These are phyloP conservation scores for Argynnis bischoffii DNA, from an alignment of 2,888 invertebrate genomes.

Conservation along the genomic window DNA sequence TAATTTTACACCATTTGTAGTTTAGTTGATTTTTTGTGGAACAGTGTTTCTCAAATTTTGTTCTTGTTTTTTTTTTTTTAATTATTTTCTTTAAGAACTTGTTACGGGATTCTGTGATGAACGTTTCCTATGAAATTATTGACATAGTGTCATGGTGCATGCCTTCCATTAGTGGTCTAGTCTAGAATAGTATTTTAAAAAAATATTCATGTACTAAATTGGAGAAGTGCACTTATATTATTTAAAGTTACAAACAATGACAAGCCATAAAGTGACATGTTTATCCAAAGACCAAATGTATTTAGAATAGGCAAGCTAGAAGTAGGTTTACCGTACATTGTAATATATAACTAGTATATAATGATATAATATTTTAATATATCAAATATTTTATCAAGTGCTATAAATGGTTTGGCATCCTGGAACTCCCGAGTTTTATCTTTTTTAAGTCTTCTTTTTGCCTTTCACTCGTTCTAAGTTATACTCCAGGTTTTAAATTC, in stretches of 20 bases:
- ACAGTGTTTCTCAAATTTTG: slow-evolving; percentile 80
- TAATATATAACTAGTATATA: slow-evolving; percentile 56
- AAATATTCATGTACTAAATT: slow-evolving; percentile 68
- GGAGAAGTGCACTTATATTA: slow-evolving; percentile 79
- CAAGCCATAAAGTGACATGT: slow-evolving; percentile 78
- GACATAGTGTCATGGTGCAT: slow-evolving; percentile 53
- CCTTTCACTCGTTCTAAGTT: slow-evolving; percentile 47
- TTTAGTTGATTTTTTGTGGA: slow-evolving; percentile 55
- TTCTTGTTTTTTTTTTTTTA: slow-evolving; percentile 49
- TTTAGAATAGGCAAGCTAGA: slow-evolving; percentile 75
- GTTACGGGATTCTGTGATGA: slow-evolving; percentile 65
- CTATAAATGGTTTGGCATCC: slow-evolving; percentile 56
- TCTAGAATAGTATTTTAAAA: slow-evolving; percentile 69
- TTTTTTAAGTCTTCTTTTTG: slow-evolving; percentile 42
- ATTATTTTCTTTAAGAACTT: slow-evolving; percentile 52
- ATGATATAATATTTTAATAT: slow-evolving; percentile 59
- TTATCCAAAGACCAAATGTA: slow-evolving; percentile 82
- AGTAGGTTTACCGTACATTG: slow-evolving; percentile 63
- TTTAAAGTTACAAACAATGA: slow-evolving; percentile 69
- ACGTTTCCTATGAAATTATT: slow-evolving; percentile 52
- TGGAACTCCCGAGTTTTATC: slow-evolving; percentile 43
- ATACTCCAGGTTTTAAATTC: slow-evolving; percentile 53
- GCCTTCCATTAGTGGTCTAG: slow-evolving; percentile 68
- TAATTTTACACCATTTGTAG: slow-evolving; percentile 43
- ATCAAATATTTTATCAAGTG: slow-evolving; percentile 48